Evolutionary conservation across 2,113 vertebrate genomes (phyloP), one percentile per base, ranked within the genome.

Genomic region (Tylochromis polylepis): DNA sequence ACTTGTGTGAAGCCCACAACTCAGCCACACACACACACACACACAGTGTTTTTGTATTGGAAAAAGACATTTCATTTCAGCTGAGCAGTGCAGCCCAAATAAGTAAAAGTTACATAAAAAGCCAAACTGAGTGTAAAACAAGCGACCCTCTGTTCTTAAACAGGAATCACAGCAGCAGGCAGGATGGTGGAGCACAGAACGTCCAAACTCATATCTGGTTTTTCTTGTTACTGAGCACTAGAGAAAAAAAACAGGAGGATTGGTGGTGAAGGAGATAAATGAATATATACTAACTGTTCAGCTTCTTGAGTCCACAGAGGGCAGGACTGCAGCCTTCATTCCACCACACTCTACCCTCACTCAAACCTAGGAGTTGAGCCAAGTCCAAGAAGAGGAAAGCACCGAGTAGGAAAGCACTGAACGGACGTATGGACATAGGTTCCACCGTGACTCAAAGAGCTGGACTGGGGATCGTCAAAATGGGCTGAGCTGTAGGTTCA

Each of bases 61-160:
- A 6, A 82, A 56, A 87, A 67, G 80, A 83, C 79, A 60, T 89
- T 88, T 87, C 36, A 87, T 87, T 89, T 84, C 29, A 88, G 83
- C 85, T 1, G 6, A 81, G 77, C 36, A 34, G 82, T 24, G 62
- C 38, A 24, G 49, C n/a, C 53, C 29, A 53, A 65, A 86, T 56
- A 81, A 89, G 51, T 72, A 81, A 83, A 65, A 81, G 57, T 86
- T 58, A 80, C 29, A 87, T 78, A 85, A 87, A 89, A 84, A 57
- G 15, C 65, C 36, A 86, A 65, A 83, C 22, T 86, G 75, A 84
- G 51, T 81, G 78, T 38, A 72, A 72, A 78, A 75, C 67, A 36
- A 31, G 31, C 36, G 31, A 11, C 29, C 62, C 1, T 9, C n/a
- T 15, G 12, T 72, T 16, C 80, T 75, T n/a, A 60, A 36, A 38